phyloP scores from a whole-genome alignment of 37 sponge, comb jelly and placozoan genomes.

The Agelas oroides region DNA sequence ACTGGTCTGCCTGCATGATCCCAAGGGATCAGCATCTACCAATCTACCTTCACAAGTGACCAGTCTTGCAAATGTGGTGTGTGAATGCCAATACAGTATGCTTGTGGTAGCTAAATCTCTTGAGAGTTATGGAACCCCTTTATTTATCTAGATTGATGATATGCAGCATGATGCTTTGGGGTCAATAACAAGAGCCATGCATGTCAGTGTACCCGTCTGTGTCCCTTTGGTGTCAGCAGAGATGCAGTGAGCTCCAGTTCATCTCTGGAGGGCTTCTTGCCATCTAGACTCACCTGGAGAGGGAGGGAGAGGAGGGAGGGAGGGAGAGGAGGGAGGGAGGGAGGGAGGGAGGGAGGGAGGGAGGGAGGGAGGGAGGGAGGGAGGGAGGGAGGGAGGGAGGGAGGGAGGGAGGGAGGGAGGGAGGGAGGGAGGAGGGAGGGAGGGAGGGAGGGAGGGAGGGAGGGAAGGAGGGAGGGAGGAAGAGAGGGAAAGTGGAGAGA shows the following conservation, averaged over 20 bases:
- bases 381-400: neutral
- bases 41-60: too few species aligned
- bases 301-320: neutral
- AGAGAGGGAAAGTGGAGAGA: neutral
- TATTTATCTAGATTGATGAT: too few species aligned
- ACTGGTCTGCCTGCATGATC: too few species aligned
- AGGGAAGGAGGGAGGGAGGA: conserved; percentile 1
- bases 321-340: too few species aligned
- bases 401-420: too few species aligned
- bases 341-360: neutral
- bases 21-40: too few species aligned
- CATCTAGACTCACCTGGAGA: conserved; percentile 51
- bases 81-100: too few species aligned
- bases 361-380: neutral
- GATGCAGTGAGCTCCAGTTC: conserved; percentile 36
- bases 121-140: too few species aligned
- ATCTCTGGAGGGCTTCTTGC: conserved; percentile 37
- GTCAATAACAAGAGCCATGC: too few species aligned
- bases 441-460: neutral
- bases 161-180: too few species aligned
- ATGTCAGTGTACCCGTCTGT: conserved; percentile 9
- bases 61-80: too few species aligned
- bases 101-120: too few species aligned
- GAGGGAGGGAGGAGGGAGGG: neutral
- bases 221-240: conserved; percentile 4